Conservation (phyloP, 2,113 vertebrate genomes). For the Sylvilagus bachmani region DNA sequence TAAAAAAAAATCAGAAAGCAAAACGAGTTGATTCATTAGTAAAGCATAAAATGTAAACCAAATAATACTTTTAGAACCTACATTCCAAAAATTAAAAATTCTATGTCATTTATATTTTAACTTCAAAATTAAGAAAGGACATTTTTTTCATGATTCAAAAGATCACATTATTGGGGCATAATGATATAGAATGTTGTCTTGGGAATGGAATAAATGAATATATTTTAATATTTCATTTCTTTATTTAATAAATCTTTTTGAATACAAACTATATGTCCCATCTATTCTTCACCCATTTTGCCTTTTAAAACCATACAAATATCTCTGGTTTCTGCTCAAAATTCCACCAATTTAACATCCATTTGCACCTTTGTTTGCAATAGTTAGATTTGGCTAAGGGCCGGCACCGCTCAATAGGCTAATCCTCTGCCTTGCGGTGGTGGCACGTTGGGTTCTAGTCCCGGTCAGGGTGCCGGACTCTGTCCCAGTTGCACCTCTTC, state of each 20-base stretch:
- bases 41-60: background rate
- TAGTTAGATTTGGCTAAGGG: background rate
- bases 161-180: background rate
- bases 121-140: background rate
- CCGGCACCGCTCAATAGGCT: too few species aligned
- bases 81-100: constrained; percentile 25
- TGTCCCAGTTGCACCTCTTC: too few species aligned
- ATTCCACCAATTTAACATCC: background rate
- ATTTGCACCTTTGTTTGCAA: background rate
- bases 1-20: constrained; percentile 12
- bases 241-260: background rate
- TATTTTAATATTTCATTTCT: background rate
- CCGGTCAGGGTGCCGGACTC: too few species aligned
- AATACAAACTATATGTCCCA: too few species aligned
- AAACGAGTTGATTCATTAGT: background rate
- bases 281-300: background rate
- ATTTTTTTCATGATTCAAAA: constrained; percentile 40
- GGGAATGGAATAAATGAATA: background rate
- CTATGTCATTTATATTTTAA: background rate
- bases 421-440: too few species aligned
- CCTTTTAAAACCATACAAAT: constrained; percentile 12
- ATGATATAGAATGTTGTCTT: background rate
- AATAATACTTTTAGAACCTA: background rate
- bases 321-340: background rate
- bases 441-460: too few species aligned